phyloP scores from a whole-genome alignment of 1,140 invertebrate genomes.

The Trialeurodes vaporariorum region DNA sequence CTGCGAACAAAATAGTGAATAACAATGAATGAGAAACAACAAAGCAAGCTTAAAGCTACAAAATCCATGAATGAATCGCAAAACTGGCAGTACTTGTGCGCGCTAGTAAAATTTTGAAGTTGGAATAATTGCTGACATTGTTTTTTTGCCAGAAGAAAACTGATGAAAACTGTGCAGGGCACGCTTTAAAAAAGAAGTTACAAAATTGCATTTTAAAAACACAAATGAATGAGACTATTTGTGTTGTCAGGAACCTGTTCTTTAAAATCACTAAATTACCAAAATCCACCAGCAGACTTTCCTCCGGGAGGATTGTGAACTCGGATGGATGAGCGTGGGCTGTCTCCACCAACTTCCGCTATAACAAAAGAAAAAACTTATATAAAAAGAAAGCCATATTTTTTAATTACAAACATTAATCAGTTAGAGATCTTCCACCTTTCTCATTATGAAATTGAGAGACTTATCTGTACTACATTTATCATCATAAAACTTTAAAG shows the following conservation, averaged over 20 bases:
- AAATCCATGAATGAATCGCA: neutral
- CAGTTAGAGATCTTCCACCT: too few species aligned
- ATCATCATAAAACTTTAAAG: too few species aligned
- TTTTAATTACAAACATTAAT: too few species aligned
- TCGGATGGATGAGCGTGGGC: conserved; percentile 14
- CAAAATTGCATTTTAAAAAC: too few species aligned
- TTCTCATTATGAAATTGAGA: too few species aligned
- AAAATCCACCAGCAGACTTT: conserved; percentile 25
- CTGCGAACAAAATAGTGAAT: too few species aligned
- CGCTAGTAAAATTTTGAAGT: neutral
- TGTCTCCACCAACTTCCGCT: neutral
- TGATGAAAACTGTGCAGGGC: neutral
- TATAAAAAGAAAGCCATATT: neutral
- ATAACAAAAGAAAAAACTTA: conserved; percentile 6
- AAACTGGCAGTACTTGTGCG: neutral
- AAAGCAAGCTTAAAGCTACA: neutral
- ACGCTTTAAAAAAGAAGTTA: neutral
- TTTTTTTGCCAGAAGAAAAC: neutral
- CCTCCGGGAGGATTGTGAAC: conserved; percentile 28
- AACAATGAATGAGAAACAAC: neutral
- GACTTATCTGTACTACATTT: too few species aligned
- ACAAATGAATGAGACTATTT: too few species aligned
- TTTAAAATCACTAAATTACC: conserved; percentile 26
- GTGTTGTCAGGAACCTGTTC: too few species aligned
- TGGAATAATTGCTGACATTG: neutral